A percentile compares a stretch with the other conserved stretches of the same genome.
These are phyloP conservation scores for Harpagoxenus sublaevis DNA, from an alignment of 2,888 invertebrate genomes.

Conservation along the genomic window DNA sequence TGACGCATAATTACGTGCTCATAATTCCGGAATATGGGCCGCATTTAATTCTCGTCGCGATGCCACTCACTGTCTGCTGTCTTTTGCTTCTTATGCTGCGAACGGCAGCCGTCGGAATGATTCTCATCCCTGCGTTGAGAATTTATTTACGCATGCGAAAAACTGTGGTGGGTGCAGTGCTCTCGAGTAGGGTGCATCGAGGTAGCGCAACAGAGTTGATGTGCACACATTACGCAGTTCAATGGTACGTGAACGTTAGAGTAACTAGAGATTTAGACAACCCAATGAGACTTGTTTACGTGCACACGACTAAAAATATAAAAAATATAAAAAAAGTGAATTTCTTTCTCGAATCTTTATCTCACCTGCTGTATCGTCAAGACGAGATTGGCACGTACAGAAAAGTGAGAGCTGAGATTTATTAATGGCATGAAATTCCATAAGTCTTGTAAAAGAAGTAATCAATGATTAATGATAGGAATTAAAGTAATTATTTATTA, in stretches of 20 bases:
- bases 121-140: conserved; percentile 7
- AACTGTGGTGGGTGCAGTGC: conserved; percentile 44
- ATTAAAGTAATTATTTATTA: background rate
- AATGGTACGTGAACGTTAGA: conserved; percentile 75
- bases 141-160: conserved; percentile 54
- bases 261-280: conserved; percentile 69
- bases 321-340: background rate
- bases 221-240: conserved; percentile 76
- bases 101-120: conserved; percentile 32
- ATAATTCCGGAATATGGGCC: conserved; percentile 23
- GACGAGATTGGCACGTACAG: background rate
- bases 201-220: conserved; percentile 58
- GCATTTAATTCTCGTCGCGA: conserved; percentile 38
- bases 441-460: background rate
- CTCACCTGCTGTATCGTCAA: background rate
- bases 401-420: background rate
- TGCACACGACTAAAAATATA: conserved; percentile 58
- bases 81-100: conserved; percentile 36
- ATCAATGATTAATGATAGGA: background rate
- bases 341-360: background rate
- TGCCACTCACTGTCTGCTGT: conserved; percentile 18
- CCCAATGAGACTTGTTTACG: conserved; percentile 66
- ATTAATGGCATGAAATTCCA: background rate
- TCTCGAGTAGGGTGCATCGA: conserved; percentile 52
- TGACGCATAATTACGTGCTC: conserved; percentile 30